A percentile compares a stretch with the other conserved stretches of the same genome.
Evolutionary conservation across 1,140 invertebrate species (phyloP).

Genomic region (Apis dorsata): DNA sequence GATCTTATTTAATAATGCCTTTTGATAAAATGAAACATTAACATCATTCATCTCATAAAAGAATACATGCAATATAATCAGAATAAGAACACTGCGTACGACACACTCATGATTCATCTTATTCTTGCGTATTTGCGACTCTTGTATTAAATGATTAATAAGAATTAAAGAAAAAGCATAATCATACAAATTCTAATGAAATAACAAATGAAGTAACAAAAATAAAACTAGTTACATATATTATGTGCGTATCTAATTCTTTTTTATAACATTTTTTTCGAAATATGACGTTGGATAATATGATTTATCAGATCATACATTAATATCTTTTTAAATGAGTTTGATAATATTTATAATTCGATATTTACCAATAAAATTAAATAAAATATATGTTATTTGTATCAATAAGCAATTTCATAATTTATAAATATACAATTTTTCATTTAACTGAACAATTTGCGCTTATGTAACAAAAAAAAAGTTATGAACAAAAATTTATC

Average conservation of each 20-base stretch:
- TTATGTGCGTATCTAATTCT: background rate
- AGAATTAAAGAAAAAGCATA: conserved; percentile 1
- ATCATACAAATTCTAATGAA: background rate
- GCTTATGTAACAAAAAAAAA: no score
- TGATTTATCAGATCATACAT: background rate
- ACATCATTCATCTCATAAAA: background rate
- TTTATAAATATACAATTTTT: no score
- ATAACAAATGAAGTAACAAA: no score
- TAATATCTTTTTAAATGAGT: background rate
- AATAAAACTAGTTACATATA: background rate
- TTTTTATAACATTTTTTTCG: background rate
- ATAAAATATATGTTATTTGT: background rate
- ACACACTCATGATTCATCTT: conserved; percentile 30
- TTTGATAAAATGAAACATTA: background rate
- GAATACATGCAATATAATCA: conserved; percentile 22
- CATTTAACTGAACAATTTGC: no score
- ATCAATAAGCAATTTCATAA: no score
- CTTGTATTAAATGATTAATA: conserved; percentile 53
- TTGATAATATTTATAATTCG: background rate
- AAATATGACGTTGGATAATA: background rate
- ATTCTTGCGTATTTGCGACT: conserved; percentile 2
- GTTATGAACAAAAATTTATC: no score
- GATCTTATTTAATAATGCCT: background rate
- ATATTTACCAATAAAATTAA: background rate
- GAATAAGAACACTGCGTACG: conserved; percentile 21